These are phyloP conservation scores for Linnaemya vulpina DNA, from an alignment of 2,888 invertebrate species.

Conservation along the genomic window DNA sequence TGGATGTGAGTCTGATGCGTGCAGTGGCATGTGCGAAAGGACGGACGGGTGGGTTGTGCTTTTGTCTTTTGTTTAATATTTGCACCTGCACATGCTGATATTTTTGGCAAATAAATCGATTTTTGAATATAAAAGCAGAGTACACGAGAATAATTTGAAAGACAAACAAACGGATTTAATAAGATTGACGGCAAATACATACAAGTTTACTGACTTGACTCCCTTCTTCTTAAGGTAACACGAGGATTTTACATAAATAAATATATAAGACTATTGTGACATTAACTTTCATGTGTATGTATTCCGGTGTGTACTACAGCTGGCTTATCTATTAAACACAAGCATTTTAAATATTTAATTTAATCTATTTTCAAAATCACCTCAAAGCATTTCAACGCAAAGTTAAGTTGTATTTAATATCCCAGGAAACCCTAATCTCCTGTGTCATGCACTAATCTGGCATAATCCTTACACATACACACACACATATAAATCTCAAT, in stretches of 20 bases:
- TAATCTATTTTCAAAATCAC: too few species aligned
- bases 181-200: slow-evolving; percentile 37
- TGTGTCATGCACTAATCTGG: too few species aligned
- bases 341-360: neutral
- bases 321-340: neutral
- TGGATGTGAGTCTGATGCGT: neutral
- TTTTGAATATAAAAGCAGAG: neutral
- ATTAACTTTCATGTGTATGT: neutral
- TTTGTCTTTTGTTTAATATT: slow-evolving; percentile 29
- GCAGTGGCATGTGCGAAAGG: neutral
- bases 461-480: too few species aligned
- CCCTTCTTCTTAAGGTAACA: neutral
- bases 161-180: slow-evolving; percentile 36
- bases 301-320: neutral
- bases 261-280: neutral
- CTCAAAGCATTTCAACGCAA: too few species aligned
- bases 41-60: slow-evolving; percentile 4
- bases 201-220: slow-evolving; percentile 1
- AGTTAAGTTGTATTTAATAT: too few species aligned
- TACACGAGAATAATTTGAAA: slow-evolving; percentile 15
- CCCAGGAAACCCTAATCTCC: too few species aligned
- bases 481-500: too few species aligned
- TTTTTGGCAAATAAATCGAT: slow-evolving; percentile 20
- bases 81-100: slow-evolving; percentile 50
- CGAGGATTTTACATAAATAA: neutral